Base-by-base conservation (phyloP, 2,888 invertebrate genomes). In the Coelinius sp. region DNA sequence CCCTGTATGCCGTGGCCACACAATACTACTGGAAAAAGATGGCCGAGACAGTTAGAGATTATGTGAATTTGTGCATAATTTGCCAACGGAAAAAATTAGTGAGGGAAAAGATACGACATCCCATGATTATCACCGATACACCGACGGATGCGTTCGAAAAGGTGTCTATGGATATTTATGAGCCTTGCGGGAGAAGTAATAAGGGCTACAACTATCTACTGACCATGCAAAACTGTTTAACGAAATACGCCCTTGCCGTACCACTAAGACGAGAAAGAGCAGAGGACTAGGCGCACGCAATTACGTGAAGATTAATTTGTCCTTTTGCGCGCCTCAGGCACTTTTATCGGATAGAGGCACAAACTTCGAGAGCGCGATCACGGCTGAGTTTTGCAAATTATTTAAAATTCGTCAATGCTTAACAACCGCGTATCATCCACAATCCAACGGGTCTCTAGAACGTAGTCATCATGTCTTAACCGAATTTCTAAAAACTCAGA, bases 61-160 rank as follows among this genome's bases (percentile, higher is more conserved):
- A 53, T 22, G 62, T 80, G 0, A 38, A 63, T 22, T 20, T 7
- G 0, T 81, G 79, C 25, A 56, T 52, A 0, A 52, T 68, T 0
- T 82, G 77, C 46, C 75, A 77, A 20, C 71, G 76, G 14, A 67
- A 75, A 17, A 78, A 79, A 53, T 59, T 74, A 0, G 73, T 71
- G 0, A 44, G 73, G 2, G 62, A 66, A 0, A 70, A 72, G 52
- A 69, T 72, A 0, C 8, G 65, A 25, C 76, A 77, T 31, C 78
- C 80, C 0, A 68, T 82, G 75, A 63, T 77, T 0, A 62, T 75
- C 0, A 79, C 71, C 0, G 75, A 78, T 14, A 77, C 72, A 0
- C 76, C 74, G 0, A 53, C 67, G 0, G 69, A 75, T 27, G 44
- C 68, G 1, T 78, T 76, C n/a, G 70, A 77, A 4, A 77, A 77